These are phyloP conservation scores for Alethe castanea DNA, from an alignment of 2,113 vertebrate species.

Conservation along the genomic window DNA sequence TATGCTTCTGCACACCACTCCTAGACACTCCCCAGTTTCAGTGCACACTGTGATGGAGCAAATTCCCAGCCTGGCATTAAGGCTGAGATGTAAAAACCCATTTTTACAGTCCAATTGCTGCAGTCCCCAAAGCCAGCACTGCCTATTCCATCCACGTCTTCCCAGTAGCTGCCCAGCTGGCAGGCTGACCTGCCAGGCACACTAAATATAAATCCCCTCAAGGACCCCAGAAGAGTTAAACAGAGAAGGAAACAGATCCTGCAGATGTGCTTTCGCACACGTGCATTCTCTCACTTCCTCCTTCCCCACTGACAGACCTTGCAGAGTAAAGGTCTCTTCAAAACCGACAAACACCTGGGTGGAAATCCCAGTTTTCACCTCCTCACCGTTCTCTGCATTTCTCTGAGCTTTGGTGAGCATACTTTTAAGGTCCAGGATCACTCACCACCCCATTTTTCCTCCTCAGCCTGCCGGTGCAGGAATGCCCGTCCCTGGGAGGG, in stretches of 20 bases:
- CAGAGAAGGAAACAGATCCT: neutral
- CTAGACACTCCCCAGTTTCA: neutral
- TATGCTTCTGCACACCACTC: neutral
- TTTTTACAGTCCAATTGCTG: neutral
- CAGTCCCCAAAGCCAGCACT: neutral
- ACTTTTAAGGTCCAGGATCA: neutral
- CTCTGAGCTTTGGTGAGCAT: neutral
- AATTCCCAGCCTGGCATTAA: neutral
- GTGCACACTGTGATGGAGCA: neutral
- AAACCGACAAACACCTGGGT: neutral
- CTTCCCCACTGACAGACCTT: neutral
- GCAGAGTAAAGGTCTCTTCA: neutral
- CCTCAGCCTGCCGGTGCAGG: neutral
- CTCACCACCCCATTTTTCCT: neutral
- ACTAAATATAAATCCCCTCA: neutral
- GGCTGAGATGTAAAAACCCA: neutral
- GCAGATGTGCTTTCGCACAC: neutral
- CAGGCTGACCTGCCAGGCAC: neutral
- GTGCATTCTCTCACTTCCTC: slow-evolving; percentile 26
- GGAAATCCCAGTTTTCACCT: neutral
- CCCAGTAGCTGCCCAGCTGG: neutral
- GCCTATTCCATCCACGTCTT: neutral
- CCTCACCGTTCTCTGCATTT: neutral
- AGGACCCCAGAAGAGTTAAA: neutral
- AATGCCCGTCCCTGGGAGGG: neutral